Conservation (phyloP, 2,797 vertebrate genomes). For the Setipinna tenuifilis region DNA sequence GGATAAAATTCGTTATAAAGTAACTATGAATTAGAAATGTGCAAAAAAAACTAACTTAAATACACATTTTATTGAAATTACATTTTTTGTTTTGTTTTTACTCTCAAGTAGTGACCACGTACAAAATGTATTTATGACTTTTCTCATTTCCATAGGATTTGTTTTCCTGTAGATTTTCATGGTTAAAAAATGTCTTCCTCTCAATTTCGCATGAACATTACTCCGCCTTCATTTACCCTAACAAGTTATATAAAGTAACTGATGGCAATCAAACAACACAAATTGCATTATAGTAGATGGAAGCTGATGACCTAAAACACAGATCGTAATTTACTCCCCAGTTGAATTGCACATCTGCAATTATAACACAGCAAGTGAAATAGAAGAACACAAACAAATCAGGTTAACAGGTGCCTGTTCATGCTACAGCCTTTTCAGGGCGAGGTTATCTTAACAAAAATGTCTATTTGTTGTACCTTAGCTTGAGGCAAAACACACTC, state of each 20-base stretch:
- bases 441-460: conserved; percentile 55
- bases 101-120: neutral
- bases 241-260: neutral
- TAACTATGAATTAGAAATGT: neutral
- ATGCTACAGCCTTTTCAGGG: neutral
- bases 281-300: conserved; percentile 40
- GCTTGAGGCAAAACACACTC: conserved; percentile 63
- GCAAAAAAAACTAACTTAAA: neutral
- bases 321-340: conserved; percentile 57
- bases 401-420: conserved; percentile 52
- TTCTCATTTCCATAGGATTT: neutral
- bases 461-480: conserved; percentile 69
- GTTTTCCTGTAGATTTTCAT: neutral
- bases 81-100: neutral
- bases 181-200: neutral
- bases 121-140: neutral
- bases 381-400: conserved; percentile 54
- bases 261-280: conserved; percentile 41
- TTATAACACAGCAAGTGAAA: conserved; percentile 56
- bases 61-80: neutral
- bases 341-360: conserved; percentile 38
- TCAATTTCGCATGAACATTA: neutral
- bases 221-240: neutral
- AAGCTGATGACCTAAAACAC: conserved; percentile 31
- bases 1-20: neutral